Percentiles rank a stretch among this genome's conserved stretches.
These are phyloP conservation scores for Margarornis squamiger DNA, from an alignment of 2,797 vertebrate genomes.

Conservation along the genomic window DNA sequence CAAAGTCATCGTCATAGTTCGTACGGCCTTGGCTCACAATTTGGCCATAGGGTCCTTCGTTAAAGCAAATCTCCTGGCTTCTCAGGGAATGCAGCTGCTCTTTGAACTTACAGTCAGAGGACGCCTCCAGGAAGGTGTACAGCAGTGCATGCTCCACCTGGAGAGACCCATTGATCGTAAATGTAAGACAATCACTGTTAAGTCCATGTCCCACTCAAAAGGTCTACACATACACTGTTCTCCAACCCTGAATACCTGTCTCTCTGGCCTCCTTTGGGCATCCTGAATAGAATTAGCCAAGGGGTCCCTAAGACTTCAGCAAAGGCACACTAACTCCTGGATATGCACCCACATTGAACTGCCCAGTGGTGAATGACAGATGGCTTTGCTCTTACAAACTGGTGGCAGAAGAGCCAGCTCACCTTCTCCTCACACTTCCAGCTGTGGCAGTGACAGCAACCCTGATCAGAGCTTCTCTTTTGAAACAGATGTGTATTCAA, in stretches of 20 bases:
- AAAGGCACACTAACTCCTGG: not conserved
- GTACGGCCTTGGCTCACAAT: accelerated
- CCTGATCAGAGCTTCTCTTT: not conserved
- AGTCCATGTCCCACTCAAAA: not conserved
- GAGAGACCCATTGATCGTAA: not conserved
- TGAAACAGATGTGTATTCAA: not conserved
- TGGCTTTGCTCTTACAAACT: not conserved
- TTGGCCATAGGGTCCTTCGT: too few relatives aligned
- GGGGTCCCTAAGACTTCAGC: not conserved
- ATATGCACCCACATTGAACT: not conserved
- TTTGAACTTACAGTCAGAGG: not conserved
- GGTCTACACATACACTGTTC: accelerated
- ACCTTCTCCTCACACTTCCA: not conserved
- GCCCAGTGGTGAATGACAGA: not conserved
- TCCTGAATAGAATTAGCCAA: not conserved
- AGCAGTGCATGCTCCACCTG: conserved; percentile 48
- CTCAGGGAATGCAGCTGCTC: conserved; percentile 52
- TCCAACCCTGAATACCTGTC: accelerated
- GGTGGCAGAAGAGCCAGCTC: not conserved
- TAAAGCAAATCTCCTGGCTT: accelerated
- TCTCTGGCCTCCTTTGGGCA: not conserved
- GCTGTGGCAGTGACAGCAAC: not conserved
- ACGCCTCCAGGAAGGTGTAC: conserved; percentile 68
- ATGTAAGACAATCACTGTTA: not conserved
- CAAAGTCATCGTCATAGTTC: not conserved